A percentile compares a stretch with the other conserved stretches of the same genome.
Evolutionary conservation across 2,797 vertebrate species (phyloP).

Genomic region (Harpagifer antarcticus): DNA sequence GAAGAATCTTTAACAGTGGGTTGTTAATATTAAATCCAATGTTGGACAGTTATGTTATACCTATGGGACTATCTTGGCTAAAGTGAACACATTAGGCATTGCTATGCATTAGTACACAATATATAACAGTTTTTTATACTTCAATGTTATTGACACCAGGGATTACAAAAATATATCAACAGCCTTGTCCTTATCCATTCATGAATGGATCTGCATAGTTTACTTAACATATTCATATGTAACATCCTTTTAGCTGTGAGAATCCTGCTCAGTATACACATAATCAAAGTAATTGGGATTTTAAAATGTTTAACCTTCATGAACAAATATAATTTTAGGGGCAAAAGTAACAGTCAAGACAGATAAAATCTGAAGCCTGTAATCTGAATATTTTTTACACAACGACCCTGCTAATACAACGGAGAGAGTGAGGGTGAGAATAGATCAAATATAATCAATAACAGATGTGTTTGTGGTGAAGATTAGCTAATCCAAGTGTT

Average conservation of each 20-base stretch:
- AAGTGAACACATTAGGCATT: neutral
- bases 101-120: neutral
- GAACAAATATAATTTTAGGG: neutral
- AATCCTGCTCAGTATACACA: too few species aligned
- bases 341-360: neutral
- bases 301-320: neutral
- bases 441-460: neutral
- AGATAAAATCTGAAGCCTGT: neutral
- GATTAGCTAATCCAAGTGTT: neutral
- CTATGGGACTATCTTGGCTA: conserved; percentile 2
- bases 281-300: neutral
- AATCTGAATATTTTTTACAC: neutral
- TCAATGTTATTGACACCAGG: too few species aligned
- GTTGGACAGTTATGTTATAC: neutral
- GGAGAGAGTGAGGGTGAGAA: neutral
- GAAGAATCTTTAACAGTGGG: conserved; percentile 1
- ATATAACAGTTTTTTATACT: too few species aligned
- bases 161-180: neutral
- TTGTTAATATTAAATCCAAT: neutral
- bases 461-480: neutral
- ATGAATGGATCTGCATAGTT: neutral
- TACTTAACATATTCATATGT: neutral
- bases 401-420: neutral
- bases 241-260: neutral
- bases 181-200: neutral